Evolutionary conservation across 2,888 invertebrate species (phyloP).

Genomic region (Sturmia bella): DNA sequence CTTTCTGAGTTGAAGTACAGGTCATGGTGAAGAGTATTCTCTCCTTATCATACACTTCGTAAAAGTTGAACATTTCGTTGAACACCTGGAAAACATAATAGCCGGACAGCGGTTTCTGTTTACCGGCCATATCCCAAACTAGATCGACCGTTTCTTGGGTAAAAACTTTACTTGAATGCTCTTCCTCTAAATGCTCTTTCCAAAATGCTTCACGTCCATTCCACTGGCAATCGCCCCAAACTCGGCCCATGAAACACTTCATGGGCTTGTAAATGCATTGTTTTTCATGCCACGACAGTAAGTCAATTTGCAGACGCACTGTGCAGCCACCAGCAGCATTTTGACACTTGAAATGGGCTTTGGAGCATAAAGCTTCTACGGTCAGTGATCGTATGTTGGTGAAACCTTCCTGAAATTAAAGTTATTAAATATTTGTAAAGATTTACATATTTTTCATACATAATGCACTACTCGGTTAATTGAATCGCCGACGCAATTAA

Average conservation of each 20-base stretch:
- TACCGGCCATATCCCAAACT: constrained; percentile 77
- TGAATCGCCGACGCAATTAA: no score
- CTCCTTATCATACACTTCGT: constrained; percentile 80
- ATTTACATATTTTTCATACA: background rate
- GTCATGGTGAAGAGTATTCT: constrained; percentile 80
- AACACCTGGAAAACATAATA: constrained; percentile 80
- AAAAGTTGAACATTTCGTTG: constrained; percentile 81
- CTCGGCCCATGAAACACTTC: constrained; percentile 82
- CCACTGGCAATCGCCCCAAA: constrained; percentile 84
- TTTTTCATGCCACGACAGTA: constrained; percentile 83
- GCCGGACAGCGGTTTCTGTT: constrained; percentile 78
- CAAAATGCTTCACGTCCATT: constrained; percentile 85
- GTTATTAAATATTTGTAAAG: background rate
- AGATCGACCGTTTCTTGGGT: constrained; percentile 72
- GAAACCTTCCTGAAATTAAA: constrained; percentile 83
- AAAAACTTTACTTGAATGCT: constrained; percentile 83
- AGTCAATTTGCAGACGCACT: constrained; percentile 83
- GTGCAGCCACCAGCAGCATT: constrained; percentile 83
- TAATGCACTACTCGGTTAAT: no score
- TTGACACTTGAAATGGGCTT: constrained; percentile 84
- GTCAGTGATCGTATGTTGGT: constrained; percentile 83
- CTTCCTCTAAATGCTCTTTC: constrained; percentile 84
- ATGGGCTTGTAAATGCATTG: constrained; percentile 80
- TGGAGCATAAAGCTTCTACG: constrained; percentile 84
- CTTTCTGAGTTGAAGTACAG: constrained; percentile 78